Evolutionary conservation across 2,113 vertebrate genomes (phyloP), one percentile per base, ranked within the genome.

Genomic region (Xiphophorus maculatus): DNA sequence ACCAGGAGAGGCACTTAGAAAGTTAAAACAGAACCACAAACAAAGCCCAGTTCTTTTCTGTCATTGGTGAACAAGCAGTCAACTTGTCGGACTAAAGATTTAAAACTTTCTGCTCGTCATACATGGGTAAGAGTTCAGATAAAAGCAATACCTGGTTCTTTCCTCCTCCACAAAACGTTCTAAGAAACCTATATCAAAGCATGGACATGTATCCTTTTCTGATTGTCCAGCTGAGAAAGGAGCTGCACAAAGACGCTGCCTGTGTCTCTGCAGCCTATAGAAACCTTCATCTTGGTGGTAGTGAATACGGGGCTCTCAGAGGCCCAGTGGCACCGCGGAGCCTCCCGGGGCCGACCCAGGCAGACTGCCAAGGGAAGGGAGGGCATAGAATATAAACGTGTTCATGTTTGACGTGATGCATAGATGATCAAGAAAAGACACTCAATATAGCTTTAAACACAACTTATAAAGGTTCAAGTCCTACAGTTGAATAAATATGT

Each of bases 241-340:
- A 77, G 80, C 60, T 35, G 69, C 71, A 91, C 84, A 91, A 90
- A 84, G 88, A 75, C 44, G 32, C 69, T n/a, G 78, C 79, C 79
- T 91, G 81, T 89, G 78, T 80, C 66, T 70, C 75, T 44, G 82
- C 71, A 84, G 87, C 81, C 83, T 90, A 89, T 74, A 83, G 84
- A 89, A 78, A 84, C 83, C 81, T 80, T 63, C 30, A 83, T 84
- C 77, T 74, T 60, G 14, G 69, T 48, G 73, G 71, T 4, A 72
- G 74, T 90, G 84, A 91, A 92, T 86, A 85, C 66, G 3, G 63
- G 27, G 69, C 86, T 88, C 83, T 91, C 51, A 60, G 81, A 84
- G 72, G 72, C 80, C 72, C 11, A 32, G 81, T 87, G 87, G 70
- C 73, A 73, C 77, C 66, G 76, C 73, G 40, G 71, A 44, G 76